A percentile compares a stretch with the other conserved stretches of the same genome.
Evolutionary conservation across 2,113 vertebrate genomes (phyloP).

Genomic region (Toxostoma redivivum): DNA sequence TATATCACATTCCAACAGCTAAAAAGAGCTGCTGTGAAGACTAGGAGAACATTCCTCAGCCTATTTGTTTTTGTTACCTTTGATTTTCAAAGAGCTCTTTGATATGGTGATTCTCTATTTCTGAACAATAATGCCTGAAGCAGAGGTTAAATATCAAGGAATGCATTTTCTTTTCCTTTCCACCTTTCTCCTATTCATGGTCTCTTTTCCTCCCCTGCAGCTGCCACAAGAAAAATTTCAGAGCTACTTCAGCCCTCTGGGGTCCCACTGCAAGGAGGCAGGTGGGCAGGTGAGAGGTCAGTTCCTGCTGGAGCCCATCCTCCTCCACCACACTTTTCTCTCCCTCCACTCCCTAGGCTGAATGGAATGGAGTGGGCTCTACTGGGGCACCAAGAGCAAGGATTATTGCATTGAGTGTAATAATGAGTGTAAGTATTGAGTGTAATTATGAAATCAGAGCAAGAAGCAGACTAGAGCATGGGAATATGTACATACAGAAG

Average conservation of each 20-base stretch:
- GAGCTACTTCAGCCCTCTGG: not conserved
- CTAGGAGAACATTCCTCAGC: not conserved
- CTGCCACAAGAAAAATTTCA: not conserved
- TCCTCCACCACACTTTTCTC: not conserved
- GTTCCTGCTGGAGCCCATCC: not conserved
- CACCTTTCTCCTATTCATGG: not conserved
- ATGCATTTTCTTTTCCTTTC: not conserved
- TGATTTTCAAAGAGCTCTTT: constrained; percentile 45
- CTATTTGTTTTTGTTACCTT: not conserved
- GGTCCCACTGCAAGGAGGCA: not conserved
- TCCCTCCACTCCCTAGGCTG: accelerated
- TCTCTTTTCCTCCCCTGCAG: not conserved
- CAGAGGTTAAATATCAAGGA: not conserved
- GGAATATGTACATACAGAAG: not conserved
- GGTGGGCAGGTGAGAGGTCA: not conserved
- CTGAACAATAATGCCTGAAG: constrained; percentile 10
- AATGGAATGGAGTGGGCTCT: not conserved
- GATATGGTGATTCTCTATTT: constrained; percentile 34
- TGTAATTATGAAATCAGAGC: not conserved
- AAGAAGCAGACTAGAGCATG: not conserved
- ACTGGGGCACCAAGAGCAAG: not conserved
- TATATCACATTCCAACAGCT: not conserved
- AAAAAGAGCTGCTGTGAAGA: not conserved
- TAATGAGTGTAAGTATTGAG: not conserved
- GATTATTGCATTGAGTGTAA: not conserved